A percentile compares a stretch with the other conserved stretches of the same genome.
Evolutionary conservation across 2,113 vertebrate species (phyloP).

Genomic region (Gobiocypris rarus): DNA sequence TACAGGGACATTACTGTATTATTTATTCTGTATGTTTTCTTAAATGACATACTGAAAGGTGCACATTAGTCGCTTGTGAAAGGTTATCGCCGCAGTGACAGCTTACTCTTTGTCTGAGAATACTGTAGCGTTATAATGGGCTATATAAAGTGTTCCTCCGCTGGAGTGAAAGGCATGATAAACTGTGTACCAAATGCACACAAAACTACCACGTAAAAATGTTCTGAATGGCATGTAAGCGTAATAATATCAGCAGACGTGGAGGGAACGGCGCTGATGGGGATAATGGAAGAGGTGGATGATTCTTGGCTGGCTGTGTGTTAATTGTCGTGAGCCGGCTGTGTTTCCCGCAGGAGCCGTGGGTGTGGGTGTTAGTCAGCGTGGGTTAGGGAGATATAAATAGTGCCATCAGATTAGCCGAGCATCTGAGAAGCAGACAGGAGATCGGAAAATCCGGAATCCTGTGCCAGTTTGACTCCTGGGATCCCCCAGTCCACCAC

Average conservation of each 20-base stretch:
- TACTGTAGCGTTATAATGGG: background rate
- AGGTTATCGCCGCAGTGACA: no score
- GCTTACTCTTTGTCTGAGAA: no score
- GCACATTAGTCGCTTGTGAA: no score
- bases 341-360: constrained; percentile 53
- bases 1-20: no score
- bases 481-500: constrained; percentile 70
- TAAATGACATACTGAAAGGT: no score
- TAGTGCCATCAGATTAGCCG: constrained; percentile 78
- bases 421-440: constrained; percentile 80
- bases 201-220: background rate
- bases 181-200: background rate
- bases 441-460: constrained; percentile 77
- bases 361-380: constrained; percentile 64
- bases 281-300: constrained; percentile 65
- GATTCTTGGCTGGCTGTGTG: constrained; percentile 77
- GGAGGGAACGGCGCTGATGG: background rate
- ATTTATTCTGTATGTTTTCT: no score
- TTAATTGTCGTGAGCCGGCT: constrained; percentile 68
- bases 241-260: background rate
- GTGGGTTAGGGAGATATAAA: constrained; percentile 73
- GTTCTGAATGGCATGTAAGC: background rate
- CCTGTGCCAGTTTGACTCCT: constrained; percentile 70
- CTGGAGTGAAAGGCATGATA: background rate
- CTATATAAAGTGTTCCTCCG: background rate